Conservation (phyloP, 1,140 invertebrate species). For the Scaptomyza montana region DNA sequence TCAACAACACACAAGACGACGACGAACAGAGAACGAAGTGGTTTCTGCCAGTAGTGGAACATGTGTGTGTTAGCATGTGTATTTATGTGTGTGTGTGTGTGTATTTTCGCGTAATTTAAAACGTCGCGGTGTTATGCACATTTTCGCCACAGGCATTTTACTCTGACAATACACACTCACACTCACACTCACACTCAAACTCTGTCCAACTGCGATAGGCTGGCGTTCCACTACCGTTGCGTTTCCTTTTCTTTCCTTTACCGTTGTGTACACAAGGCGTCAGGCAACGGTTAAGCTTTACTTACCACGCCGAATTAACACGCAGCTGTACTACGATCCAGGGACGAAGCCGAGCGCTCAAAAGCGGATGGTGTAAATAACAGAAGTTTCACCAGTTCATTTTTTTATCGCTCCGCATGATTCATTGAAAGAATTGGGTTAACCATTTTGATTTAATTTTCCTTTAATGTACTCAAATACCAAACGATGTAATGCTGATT, state of each 20-base stretch:
- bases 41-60: slow-evolving; percentile 20
- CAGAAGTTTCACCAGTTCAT: slow-evolving; percentile 65
- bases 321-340: slow-evolving; percentile 11
- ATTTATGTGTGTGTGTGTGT: slow-evolving; percentile 48
- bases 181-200: slow-evolving; percentile 23
- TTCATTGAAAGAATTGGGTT: slow-evolving; percentile 21
- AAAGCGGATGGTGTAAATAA: slow-evolving; percentile 55
- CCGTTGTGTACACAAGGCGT: slow-evolving; percentile 65
- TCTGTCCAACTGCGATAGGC: slow-evolving; percentile 12
- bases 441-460: neutral
- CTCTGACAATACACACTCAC: slow-evolving; percentile 66
- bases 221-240: slow-evolving; percentile 10
- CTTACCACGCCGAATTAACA: slow-evolving; percentile 66
- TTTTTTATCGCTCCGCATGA: slow-evolving; percentile 30
- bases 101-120: slow-evolving; percentile 77
- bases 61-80: slow-evolving; percentile 15
- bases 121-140: slow-evolving; percentile 80
- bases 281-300: slow-evolving; percentile 77
- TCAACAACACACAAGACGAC: slow-evolving; percentile 29
- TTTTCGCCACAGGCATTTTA: slow-evolving; percentile 75
- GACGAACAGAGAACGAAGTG: neutral
- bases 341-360: neutral
- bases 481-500: neutral
- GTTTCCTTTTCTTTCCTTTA: neutral
- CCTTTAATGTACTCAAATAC: neutral